Evolutionary conservation across 2,888 invertebrate species (phyloP).

Genomic region (Polydrusus tereticollis): DNA sequence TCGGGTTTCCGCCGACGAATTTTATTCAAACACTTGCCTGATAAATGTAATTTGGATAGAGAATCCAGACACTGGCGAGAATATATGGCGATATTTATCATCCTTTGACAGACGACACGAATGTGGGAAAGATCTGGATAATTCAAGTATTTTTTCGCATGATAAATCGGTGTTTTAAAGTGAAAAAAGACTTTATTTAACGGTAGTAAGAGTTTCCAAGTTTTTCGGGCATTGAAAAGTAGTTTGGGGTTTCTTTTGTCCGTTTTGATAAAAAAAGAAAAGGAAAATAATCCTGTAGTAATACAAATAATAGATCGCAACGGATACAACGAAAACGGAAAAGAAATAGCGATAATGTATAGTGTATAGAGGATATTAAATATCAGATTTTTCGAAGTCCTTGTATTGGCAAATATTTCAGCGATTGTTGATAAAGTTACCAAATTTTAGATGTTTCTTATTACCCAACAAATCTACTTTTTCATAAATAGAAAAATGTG

Average conservation of each 20-base stretch:
- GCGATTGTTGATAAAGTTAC: no score
- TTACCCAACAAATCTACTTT: no score
- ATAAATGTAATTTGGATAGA: constrained; percentile 49
- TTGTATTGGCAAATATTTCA: no score
- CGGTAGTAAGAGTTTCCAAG: background rate
- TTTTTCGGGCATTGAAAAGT: background rate
- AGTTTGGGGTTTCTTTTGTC: background rate
- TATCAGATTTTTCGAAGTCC: no score
- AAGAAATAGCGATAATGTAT: no score
- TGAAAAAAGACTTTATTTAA: constrained; percentile 21
- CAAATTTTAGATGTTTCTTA: no score
- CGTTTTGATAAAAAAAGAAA: background rate
- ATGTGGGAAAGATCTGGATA: constrained; percentile 36
- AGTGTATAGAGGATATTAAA: no score
- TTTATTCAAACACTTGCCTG: constrained; percentile 47
- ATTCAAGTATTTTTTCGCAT: constrained; percentile 34
- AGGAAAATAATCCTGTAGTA: no score
- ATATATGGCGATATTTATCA: constrained; percentile 45
- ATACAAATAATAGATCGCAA: no score
- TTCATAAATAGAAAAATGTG: no score
- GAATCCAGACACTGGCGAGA: constrained; percentile 36
- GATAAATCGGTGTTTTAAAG: constrained; percentile 25
- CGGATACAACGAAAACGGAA: no score
- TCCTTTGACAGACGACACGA: constrained; percentile 43
- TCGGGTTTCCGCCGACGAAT: constrained; percentile 38